Conservation (phyloP, 2,888 invertebrate genomes). For the Trachelus iudaicus region DNA sequence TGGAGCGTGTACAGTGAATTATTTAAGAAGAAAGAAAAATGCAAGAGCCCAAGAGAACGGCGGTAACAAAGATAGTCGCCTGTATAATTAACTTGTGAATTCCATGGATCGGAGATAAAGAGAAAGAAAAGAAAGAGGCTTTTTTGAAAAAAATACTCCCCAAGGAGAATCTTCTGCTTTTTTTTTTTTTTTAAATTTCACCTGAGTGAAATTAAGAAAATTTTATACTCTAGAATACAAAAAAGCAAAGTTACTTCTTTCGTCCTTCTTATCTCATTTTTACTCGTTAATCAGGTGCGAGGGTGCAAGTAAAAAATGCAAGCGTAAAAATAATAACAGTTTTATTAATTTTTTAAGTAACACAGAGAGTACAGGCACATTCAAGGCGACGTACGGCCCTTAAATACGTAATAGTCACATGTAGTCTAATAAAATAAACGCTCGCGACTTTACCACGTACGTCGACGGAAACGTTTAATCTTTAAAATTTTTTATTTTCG, state of each 20-base stretch:
- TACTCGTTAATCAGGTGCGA: constrained; percentile 21
- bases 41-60: not conserved
- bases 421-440: not conserved
- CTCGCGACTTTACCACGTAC: not conserved
- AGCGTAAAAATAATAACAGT: constrained; percentile 57
- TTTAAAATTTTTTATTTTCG: not conserved
- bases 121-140: not conserved
- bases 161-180: not conserved
- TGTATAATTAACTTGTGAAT: not conserved
- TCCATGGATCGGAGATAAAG: not conserved
- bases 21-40: not conserved
- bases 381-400: constrained; percentile 29
- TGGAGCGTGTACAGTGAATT: not conserved
- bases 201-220: not conserved
- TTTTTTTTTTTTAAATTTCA: not conserved
- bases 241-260: not conserved
- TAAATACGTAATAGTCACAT: constrained; percentile 6
- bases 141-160: not conserved
- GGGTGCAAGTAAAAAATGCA: constrained; percentile 51
- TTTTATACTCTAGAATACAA: not conserved
- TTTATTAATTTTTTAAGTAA: constrained; percentile 57
- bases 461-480: not conserved
- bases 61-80: not conserved
- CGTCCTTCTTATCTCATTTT: not conserved
- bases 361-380: constrained; percentile 57